These are phyloP conservation scores for Hofmannophila pseudospretella DNA, from an alignment of 2,888 invertebrate species.

Conservation along the genomic window DNA sequence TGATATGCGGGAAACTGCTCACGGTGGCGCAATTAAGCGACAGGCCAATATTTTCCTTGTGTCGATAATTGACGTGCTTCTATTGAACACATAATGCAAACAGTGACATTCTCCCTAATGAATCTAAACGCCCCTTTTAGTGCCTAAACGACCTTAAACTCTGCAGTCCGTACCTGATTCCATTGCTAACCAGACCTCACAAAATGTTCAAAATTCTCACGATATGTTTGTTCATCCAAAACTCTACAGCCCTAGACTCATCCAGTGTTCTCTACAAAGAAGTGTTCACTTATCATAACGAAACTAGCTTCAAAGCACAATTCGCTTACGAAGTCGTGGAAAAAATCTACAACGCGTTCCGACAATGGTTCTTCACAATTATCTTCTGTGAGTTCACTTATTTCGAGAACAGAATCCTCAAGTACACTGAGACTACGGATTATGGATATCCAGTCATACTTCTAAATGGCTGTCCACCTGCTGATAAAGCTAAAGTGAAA, in stretches of 20 bases:
- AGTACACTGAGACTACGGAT: constrained; percentile 56
- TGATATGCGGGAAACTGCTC: neutral
- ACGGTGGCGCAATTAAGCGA: constrained; percentile 39
- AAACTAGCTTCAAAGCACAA: constrained; percentile 41
- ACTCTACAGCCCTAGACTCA: constrained; percentile 22
- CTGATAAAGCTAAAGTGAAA: constrained; percentile 43
- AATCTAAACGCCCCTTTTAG: constrained; percentile 36
- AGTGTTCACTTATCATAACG: constrained; percentile 46
- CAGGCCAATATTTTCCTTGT: constrained; percentile 56
- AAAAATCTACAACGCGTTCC: constrained; percentile 58
- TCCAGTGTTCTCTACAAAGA: constrained; percentile 38
- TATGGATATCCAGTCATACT: constrained; percentile 61
- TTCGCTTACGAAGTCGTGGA: constrained; percentile 55
- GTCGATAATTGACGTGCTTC: constrained; percentile 62
- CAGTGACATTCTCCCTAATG: constrained; percentile 52
- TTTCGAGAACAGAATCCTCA: constrained; percentile 63
- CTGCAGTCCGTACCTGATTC: constrained; percentile 41
- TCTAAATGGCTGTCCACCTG: constrained; percentile 52
- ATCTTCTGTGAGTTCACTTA: constrained; percentile 68
- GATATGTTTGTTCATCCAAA: constrained; percentile 25
- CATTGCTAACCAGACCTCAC: constrained; percentile 2
- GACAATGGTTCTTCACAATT: constrained; percentile 64
- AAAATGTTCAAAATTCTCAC: constrained; percentile 35
- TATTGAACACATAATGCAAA: constrained; percentile 44
- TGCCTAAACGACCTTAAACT: constrained; percentile 34